Conservation (phyloP, 1,140 invertebrate genomes). For the Ctenoplectra terminalis region DNA sequence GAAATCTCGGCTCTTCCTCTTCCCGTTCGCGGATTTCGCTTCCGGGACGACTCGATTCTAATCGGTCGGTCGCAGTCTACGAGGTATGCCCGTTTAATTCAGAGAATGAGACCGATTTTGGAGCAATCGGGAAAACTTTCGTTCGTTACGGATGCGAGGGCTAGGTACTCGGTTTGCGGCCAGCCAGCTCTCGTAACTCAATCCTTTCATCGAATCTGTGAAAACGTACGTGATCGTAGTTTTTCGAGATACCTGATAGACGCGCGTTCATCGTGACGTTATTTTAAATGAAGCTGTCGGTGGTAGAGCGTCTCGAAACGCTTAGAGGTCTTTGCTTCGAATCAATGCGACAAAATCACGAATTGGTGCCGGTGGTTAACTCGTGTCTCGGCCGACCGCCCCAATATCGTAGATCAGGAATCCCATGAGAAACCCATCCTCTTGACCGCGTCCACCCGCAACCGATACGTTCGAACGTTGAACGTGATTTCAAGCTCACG, state of each 20-base stretch:
- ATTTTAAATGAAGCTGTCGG: neutral
- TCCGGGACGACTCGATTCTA: conserved; percentile 26
- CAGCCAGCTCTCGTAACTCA: too few relatives aligned
- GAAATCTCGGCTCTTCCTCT: conserved; percentile 70
- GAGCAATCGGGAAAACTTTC: conserved; percentile 6
- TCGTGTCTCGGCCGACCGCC: conserved; percentile 46
- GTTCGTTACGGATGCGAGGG: neutral
- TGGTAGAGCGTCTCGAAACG: neutral
- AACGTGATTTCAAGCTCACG: conserved; percentile 57
- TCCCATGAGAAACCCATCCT: conserved; percentile 65
- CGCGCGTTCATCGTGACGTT: neutral
- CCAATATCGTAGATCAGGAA: conserved; percentile 67
- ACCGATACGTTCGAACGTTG: conserved; percentile 48
- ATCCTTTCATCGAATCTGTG: too few relatives aligned
- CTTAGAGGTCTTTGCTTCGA: conserved; percentile 18
- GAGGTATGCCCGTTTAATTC: conserved; percentile 20
- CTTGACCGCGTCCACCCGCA: conserved; percentile 38
- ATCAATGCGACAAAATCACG: conserved; percentile 26
- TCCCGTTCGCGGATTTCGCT: conserved; percentile 23
- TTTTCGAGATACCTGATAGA: too few relatives aligned
- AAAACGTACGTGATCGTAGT: too few relatives aligned
- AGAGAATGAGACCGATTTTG: conserved; percentile 24
- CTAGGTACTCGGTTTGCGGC: too few relatives aligned
- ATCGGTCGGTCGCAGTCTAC: conserved; percentile 1
- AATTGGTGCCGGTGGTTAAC: conserved; percentile 7